phyloP scores from a whole-genome alignment of 1,140 invertebrate genomes.

The Drosophila sturtevanti region DNA sequence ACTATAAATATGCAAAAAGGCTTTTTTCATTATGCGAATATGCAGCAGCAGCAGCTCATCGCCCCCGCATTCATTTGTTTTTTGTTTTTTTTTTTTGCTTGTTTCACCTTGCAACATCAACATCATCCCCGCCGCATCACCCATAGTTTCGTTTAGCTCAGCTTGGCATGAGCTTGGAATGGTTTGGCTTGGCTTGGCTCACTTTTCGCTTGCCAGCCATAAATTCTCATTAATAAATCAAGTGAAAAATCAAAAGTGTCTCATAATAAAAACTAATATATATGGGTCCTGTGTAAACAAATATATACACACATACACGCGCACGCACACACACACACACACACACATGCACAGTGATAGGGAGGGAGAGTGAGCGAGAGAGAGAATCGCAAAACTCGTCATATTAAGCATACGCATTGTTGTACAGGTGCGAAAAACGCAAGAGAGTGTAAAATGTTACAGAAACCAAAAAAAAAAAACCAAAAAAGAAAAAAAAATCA shows the following conservation, averaged over 20 bases:
- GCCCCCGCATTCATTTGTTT: not conserved
- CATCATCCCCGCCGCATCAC: too few relatives aligned
- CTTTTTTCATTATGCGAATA: slow-evolving; percentile 42
- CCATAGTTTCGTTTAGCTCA: too few relatives aligned
- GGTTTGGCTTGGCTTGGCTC: not conserved
- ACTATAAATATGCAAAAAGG: slow-evolving; percentile 50
- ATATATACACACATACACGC: slow-evolving; percentile 11
- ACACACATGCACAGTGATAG: not conserved
- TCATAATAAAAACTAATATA: slow-evolving; percentile 66
- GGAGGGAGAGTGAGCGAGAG: not conserved
- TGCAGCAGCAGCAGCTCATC: slow-evolving; percentile 4
- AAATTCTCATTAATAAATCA: slow-evolving; percentile 70
- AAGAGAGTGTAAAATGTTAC: not conserved
- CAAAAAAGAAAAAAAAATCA: too few relatives aligned
- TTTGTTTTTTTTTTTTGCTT: too few relatives aligned
- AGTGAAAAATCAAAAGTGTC: slow-evolving; percentile 71
- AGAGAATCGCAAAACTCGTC: not conserved
- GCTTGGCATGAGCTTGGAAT: not conserved
- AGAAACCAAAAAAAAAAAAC: not conserved
- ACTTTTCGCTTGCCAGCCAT: slow-evolving; percentile 46
- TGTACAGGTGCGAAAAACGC: slow-evolving; percentile 63
- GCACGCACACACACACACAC: not conserved
- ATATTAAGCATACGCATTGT: slow-evolving; percentile 68
- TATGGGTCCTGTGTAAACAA: slow-evolving; percentile 53
- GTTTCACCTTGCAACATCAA: slow-evolving; percentile 2